Evolutionary conservation across 2,113 vertebrate genomes (phyloP).

Genomic region (Oenanthe melanoleuca): DNA sequence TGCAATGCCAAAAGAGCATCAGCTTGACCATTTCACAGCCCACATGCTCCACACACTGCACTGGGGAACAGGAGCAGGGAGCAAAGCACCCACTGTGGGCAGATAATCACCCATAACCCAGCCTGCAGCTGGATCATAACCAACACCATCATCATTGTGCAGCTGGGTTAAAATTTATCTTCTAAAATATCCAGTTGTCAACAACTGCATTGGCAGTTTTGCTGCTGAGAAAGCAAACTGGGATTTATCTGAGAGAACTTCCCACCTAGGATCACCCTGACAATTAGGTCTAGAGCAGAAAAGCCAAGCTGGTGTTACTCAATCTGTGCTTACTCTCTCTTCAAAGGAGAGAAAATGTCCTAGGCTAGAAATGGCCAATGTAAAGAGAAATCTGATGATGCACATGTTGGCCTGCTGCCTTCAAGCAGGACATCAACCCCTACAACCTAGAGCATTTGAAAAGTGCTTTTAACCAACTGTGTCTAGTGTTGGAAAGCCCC

Average conservation of each 20-base stretch:
- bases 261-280: background rate
- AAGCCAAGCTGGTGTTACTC: background rate
- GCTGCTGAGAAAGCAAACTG: background rate
- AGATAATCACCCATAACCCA: conserved; percentile 48
- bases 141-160: background rate
- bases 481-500: background rate
- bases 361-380: background rate
- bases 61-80: background rate
- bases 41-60: background rate
- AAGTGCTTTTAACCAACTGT: background rate
- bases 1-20: background rate
- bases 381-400: background rate
- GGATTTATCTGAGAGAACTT: background rate
- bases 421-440: background rate
- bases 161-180: conserved; percentile 24
- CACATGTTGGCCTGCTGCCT: background rate
- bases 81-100: conserved; percentile 37
- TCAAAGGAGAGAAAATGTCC: background rate
- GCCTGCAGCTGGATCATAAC: conserved; percentile 2
- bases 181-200: background rate
- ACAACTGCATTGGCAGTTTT: background rate
- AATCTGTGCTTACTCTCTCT: background rate
- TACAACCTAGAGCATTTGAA: background rate
- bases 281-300: background rate
- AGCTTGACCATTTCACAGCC: background rate